Percentiles rank a stretch among this genome's conserved stretches.
These are phyloP conservation scores for Neocrepidodera transversa DNA, from an alignment of 2,888 invertebrate species.

Conservation along the genomic window DNA sequence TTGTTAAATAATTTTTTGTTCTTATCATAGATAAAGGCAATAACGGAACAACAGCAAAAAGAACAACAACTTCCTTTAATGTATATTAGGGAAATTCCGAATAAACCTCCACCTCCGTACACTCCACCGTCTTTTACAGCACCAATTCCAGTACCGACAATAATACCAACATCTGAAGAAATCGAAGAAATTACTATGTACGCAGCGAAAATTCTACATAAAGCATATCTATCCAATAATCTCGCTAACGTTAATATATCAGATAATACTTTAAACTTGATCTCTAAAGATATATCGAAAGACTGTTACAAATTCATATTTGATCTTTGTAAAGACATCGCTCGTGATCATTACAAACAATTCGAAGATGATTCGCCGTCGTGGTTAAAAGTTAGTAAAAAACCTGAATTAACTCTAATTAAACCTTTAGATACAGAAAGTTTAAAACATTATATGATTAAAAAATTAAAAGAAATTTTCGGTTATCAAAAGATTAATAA, in stretches of 20 bases:
- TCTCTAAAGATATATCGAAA: conserved; percentile 55
- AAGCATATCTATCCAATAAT: conserved; percentile 56
- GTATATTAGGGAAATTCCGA: conserved; percentile 72
- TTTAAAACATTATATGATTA: conserved; percentile 62
- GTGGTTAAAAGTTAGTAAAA: conserved; percentile 61
- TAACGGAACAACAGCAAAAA: conserved; percentile 63
- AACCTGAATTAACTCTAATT: conserved; percentile 55
- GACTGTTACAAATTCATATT: conserved; percentile 68
- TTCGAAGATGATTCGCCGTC: conserved; percentile 61
- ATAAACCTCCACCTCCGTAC: conserved; percentile 80
- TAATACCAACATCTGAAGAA: conserved; percentile 62
- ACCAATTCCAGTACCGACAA: conserved; percentile 46
- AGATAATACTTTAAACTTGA: conserved; percentile 49
- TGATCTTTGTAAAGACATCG: conserved; percentile 69
- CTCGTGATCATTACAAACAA: conserved; percentile 62
- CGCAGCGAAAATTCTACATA: conserved; percentile 60
- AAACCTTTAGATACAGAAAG: conserved; percentile 62
- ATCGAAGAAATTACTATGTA: conserved; percentile 60
- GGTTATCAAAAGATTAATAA: conserved; percentile 63
- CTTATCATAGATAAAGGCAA: conserved; percentile 64
- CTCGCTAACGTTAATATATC: conserved; percentile 53
- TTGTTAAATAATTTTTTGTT: too few species aligned
- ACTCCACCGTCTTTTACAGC: conserved; percentile 65
- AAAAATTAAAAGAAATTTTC: conserved; percentile 63
- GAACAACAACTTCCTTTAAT: conserved; percentile 64